Evolutionary conservation across 2,888 invertebrate genomes (phyloP).

Genomic region (Andrena chrysosceles): DNA sequence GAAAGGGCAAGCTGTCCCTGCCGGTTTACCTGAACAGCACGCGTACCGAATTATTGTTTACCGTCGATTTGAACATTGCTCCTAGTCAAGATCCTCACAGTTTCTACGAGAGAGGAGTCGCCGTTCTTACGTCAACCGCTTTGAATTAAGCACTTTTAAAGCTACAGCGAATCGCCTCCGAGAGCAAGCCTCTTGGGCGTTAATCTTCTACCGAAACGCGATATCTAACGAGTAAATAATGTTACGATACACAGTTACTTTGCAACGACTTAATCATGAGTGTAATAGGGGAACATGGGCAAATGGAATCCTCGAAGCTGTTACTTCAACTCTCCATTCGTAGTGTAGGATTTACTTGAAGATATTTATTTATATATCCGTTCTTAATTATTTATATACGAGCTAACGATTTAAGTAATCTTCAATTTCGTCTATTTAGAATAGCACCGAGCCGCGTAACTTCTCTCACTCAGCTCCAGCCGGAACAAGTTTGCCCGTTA

Average conservation of each 20-base stretch:
- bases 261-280: conserved; percentile 13
- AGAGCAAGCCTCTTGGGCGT: conserved; percentile 22
- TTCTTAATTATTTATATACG: conserved; percentile 39
- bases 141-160: conserved; percentile 88
- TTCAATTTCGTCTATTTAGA: conserved; percentile 13
- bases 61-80: conserved; percentile 96
- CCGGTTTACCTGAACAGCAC: conserved; percentile 99
- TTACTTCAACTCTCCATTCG: conserved; percentile 1
- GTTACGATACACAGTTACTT: conserved; percentile 32
- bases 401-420: conserved; percentile 9
- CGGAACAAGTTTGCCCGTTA: conserved; percentile 45
- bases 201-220: conserved; percentile 11
- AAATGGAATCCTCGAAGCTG: conserved; percentile 26
- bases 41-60: conserved; percentile 97
- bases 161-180: conserved; percentile 30
- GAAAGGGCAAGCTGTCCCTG: conserved; percentile 91
- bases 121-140: conserved; percentile 96
- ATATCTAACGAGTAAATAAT: conserved; percentile 37
- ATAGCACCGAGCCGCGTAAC: conserved; percentile 16
- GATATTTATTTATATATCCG: conserved; percentile 48
- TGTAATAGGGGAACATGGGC: conserved; percentile 42
- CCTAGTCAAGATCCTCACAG: conserved; percentile 96
- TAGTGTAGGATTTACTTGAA: conserved; percentile 23
- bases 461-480: not conserved
- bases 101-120: conserved; percentile 99